phyloP scores from a whole-genome alignment of 2,888 invertebrate genomes.

The Acheta domesticus region DNA sequence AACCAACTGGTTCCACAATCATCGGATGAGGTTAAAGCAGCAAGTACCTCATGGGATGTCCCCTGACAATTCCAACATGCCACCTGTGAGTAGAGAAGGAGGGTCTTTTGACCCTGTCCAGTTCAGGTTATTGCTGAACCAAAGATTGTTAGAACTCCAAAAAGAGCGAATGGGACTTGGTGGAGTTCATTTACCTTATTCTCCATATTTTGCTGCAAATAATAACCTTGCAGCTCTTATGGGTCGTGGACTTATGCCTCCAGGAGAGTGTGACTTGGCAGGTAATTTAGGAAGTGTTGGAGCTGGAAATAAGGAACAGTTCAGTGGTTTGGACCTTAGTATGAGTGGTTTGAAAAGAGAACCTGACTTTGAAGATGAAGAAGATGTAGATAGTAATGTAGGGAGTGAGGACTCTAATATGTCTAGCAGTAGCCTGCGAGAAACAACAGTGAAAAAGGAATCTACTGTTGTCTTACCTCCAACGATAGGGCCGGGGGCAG shows the following conservation, averaged over 20 bases:
- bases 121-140: constrained; percentile 82
- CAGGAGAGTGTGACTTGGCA: constrained; percentile 48
- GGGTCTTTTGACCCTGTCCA: constrained; percentile 85
- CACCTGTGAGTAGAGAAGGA: constrained; percentile 27
- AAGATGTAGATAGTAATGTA: constrained; percentile 71
- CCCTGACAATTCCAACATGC: constrained; percentile 54
- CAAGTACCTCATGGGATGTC: constrained; percentile 74
- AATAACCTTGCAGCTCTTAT: constrained; percentile 74
- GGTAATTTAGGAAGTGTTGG: constrained; percentile 50
- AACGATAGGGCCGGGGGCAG: constrained; percentile 41
- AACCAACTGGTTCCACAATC: constrained; percentile 99
- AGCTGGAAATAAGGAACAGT: constrained; percentile 64
- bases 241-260: constrained; percentile 61
- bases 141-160: constrained; percentile 81
- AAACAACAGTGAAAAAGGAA: constrained; percentile 40
- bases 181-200: constrained; percentile 60
- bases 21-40: constrained; percentile 95
- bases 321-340: constrained; percentile 82
- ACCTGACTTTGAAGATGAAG: constrained; percentile 73
- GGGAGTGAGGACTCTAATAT: constrained; percentile 64
- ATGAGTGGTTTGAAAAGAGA: constrained; percentile 77
- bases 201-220: constrained; percentile 73
- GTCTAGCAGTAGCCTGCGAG: constrained; percentile 45
- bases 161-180: constrained; percentile 78
- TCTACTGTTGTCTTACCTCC: constrained; percentile 36